These are phyloP conservation scores for Neogale vison DNA, from an alignment of 2,113 vertebrate species.

Conservation along the genomic window DNA sequence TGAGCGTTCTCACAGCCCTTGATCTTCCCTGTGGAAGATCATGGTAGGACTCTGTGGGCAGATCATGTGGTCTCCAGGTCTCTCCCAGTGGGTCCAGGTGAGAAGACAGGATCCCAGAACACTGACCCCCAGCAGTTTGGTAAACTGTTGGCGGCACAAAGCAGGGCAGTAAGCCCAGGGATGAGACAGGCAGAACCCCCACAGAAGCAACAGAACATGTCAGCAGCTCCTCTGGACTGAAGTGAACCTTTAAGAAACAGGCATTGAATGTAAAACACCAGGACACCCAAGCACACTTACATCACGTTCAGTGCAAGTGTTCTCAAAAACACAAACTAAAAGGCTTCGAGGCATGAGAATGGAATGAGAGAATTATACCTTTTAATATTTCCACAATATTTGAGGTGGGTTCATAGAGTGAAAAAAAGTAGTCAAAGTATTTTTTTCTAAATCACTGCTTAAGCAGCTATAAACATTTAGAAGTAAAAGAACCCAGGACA, in stretches of 20 bases:
- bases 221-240: too few species aligned
- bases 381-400: neutral
- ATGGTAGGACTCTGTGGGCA: too few species aligned
- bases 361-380: neutral
- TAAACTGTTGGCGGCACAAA: neutral
- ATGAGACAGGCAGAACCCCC: fast-evolving
- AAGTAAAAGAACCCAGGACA: neutral
- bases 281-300: too few species aligned
- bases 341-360: neutral
- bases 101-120: neutral
- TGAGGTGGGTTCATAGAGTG: neutral
- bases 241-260: too few species aligned
- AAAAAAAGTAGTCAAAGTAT: neutral
- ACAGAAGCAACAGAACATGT: neutral
- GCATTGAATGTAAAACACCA: too few species aligned
- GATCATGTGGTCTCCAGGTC: neutral
- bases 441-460: neutral
- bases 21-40: too few species aligned
- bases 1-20: too few species aligned
- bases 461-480: neutral
- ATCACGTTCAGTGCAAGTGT: too few species aligned
- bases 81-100: neutral
- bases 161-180: too few species aligned
- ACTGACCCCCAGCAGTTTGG: neutral
- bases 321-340: neutral